phyloP scores from a whole-genome alignment of 2,888 invertebrate species.

The Apoda limacodes region DNA sequence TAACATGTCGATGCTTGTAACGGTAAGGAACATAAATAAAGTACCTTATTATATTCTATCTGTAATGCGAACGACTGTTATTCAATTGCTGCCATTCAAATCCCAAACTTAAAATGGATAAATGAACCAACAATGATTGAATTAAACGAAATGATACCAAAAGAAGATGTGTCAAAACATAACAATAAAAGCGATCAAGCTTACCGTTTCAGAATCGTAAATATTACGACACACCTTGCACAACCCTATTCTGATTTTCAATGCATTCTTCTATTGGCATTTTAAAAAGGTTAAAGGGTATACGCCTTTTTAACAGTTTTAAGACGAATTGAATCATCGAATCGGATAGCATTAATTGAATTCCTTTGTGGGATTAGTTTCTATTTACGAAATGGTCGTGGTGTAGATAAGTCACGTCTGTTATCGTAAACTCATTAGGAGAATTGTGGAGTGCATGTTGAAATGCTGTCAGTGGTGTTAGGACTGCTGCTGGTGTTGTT shows the following conservation, averaged over 20 bases:
- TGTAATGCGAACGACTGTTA: too few species aligned
- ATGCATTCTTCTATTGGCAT: constrained; percentile 19
- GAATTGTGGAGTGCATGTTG: too few species aligned
- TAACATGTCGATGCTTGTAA: too few species aligned
- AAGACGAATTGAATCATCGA: constrained; percentile 15
- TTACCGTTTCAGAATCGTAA: neutral
- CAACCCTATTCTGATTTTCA: too few species aligned
- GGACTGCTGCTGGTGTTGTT: too few species aligned
- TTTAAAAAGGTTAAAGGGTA: constrained; percentile 26
- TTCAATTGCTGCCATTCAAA: too few species aligned
- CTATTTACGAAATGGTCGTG: neutral
- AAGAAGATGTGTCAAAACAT: constrained; percentile 6
- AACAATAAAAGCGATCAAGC: constrained; percentile 10
- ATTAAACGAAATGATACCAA: constrained; percentile 5
- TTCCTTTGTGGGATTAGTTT: constrained; percentile 18
- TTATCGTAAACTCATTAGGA: neutral
- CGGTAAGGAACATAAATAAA: too few species aligned
- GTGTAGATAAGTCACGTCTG: constrained; percentile 10
- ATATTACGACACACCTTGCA: neutral
- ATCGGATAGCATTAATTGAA: constrained; percentile 27
- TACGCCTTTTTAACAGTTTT: constrained; percentile 16
- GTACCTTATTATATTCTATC: too few species aligned
- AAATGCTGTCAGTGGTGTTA: too few species aligned
- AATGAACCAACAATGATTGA: neutral
- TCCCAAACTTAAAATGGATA: constrained; percentile 1